These are phyloP conservation scores for Leptocoma aspasia DNA, from an alignment of 2,113 vertebrate genomes.

Conservation along the genomic window DNA sequence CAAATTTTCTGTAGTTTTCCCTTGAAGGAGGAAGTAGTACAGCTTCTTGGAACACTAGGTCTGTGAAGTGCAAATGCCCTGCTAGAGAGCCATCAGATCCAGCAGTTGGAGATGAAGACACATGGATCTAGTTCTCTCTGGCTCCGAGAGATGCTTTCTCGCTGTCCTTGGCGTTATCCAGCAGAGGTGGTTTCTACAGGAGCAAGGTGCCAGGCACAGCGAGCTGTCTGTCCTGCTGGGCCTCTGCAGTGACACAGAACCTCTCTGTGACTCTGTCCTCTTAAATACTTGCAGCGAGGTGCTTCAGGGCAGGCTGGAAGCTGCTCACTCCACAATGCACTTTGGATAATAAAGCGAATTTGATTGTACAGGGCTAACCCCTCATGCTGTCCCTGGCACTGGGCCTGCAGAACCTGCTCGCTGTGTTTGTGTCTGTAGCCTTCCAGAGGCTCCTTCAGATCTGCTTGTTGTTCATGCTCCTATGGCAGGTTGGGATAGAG, in stretches of 20 bases:
- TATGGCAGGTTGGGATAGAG: neutral
- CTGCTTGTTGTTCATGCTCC: fast-evolving
- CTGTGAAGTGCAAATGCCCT: fast-evolving
- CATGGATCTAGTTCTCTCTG: neutral
- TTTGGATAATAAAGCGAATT: neutral
- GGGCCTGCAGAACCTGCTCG: neutral
- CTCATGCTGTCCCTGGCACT: neutral
- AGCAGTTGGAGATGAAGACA: neutral
- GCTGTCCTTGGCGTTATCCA: neutral
- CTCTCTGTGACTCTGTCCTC: too few species aligned
- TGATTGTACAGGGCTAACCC: fast-evolving
- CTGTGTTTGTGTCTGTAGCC: neutral
- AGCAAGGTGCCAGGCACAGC: neutral
- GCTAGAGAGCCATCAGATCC: too few species aligned
- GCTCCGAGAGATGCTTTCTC: fast-evolving
- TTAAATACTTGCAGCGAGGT: fast-evolving
- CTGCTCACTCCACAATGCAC: fast-evolving
- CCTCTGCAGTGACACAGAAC: neutral
- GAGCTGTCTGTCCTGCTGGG: fast-evolving
- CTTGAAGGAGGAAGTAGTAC: neutral
- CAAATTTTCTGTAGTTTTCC: neutral
- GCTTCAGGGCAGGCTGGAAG: neutral
- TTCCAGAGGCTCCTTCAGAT: neutral
- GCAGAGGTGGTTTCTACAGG: neutral
- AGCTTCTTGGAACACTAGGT: neutral